Base-by-base conservation (phyloP, 2,797 vertebrate genomes). In the Cryptoprocta ferox region DNA sequence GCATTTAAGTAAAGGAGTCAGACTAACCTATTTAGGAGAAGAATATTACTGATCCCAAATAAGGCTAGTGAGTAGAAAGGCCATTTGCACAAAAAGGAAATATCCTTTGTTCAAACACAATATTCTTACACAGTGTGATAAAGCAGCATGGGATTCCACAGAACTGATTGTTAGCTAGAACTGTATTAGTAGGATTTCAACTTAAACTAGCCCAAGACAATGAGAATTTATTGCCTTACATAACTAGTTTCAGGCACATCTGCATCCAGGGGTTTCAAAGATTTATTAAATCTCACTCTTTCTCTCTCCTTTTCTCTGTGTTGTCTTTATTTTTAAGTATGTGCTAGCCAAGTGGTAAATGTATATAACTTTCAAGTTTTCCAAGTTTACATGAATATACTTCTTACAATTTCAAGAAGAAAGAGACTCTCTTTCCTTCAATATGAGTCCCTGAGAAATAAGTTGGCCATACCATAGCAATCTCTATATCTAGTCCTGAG, bases 211-310 rank as follows among this genome's bases (percentile, higher is more conserved):
- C 15, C 59, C 42, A 75, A 86, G 42, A 91, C 35, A 73, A 73
- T 59, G 68, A 70, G 68, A 94, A 85, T 91, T 95, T 94, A 80
- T 92, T 89, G 63, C 42, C 56, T 91, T 71, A 71, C 15, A 48
- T 65, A 93, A 94, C 75, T 86, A 82, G 39, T 88, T 97, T 81
- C 61, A 92, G 65, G 15, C 35, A 73, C 12, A 78, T 88, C 39
- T 93, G 37, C 39, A 83, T 86, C 42, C 53, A 84, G 63, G 35
- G 35, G 6, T 91, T 91, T 83, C 89, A 80, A 97, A 48, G 16
- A 87, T 56, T 65, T 80, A 79, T 63, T 53, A 32, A 30, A 32
- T 66, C 6, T 61, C 83, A 35, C 4, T 65, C 32, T 32, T 9
- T 8, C 11, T 50, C n/a, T 53, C 32, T 30, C 28, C 28, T 79